Evolutionary conservation across 1,140 invertebrate genomes (phyloP).

Genomic region (Elysia chlorotica): DNA sequence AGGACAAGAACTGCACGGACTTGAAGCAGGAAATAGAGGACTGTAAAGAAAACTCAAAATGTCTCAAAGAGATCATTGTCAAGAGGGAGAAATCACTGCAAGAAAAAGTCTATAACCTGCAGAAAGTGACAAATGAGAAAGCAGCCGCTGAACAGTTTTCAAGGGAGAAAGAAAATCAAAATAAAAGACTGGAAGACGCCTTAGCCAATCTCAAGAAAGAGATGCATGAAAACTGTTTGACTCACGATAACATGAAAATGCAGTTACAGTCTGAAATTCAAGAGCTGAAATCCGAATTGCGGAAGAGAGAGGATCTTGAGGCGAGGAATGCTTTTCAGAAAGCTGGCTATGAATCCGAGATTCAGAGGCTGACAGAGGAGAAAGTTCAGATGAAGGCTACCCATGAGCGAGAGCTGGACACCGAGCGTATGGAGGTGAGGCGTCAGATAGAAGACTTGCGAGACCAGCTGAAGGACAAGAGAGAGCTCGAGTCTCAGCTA

Average conservation of each 20-base stretch:
- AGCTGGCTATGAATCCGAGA: constrained; percentile 1
- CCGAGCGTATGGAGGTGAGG: neutral
- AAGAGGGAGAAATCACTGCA: constrained; percentile 11
- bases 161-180: constrained; percentile 39
- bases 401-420: neutral
- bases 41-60: constrained; percentile 9
- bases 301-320: neutral
- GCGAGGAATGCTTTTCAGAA: neutral
- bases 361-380: neutral
- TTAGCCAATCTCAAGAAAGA: constrained; percentile 31
- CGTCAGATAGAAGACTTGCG: neutral
- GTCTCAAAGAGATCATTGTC: constrained; percentile 14
- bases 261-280: neutral
- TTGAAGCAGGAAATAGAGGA: constrained; percentile 14
- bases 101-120: neutral
- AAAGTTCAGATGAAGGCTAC: neutral
- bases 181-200: constrained; percentile 34
- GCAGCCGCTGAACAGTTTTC: neutral
- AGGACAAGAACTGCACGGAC: neutral
- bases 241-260: constrained; percentile 3
- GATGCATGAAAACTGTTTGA: constrained; percentile 30
- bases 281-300: neutral
- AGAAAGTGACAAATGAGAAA: constrained; percentile 14
- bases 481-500: neutral
- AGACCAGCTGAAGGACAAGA: neutral